A percentile compares a stretch with the other conserved stretches of the same genome.
phyloP scores from a whole-genome alignment of 2,797 vertebrate species.

The Acanthiza pusilla region DNA sequence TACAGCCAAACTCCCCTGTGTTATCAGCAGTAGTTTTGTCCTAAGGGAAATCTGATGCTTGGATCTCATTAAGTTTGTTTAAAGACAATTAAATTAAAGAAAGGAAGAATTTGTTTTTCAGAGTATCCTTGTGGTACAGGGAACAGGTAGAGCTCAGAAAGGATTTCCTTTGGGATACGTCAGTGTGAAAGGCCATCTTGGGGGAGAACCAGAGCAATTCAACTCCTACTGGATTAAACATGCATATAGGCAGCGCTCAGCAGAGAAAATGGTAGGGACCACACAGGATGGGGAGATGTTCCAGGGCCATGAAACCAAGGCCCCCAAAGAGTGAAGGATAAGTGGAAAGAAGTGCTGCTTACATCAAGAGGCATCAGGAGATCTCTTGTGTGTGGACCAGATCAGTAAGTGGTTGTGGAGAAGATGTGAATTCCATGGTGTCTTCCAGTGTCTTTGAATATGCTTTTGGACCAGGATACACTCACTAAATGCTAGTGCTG shows the following conservation, averaged over 20 bases:
- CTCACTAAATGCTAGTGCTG: neutral
- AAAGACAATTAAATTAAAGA: neutral
- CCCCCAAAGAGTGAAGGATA: neutral
- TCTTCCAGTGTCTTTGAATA: neutral
- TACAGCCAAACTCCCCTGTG: neutral
- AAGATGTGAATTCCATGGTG: neutral
- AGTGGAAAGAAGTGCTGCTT: neutral
- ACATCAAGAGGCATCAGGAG: neutral
- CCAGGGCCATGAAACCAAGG: neutral
- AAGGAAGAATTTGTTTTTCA: neutral
- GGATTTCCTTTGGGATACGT: neutral
- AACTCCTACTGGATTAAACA: neutral
- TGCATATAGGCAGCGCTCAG: neutral
- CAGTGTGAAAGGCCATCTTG: neutral
- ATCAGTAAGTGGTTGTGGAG: neutral
- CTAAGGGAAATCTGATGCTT: neutral
- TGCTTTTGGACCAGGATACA: neutral
- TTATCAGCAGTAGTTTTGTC: neutral
- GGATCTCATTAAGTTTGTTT: neutral
- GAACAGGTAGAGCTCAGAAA: neutral
- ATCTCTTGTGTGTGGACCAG: neutral
- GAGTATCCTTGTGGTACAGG: neutral
- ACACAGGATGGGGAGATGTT: neutral
- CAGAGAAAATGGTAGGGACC: neutral
- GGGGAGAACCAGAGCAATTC: neutral